Conservation (phyloP, 2,113 vertebrate species). For the Micromys minutus region DNA sequence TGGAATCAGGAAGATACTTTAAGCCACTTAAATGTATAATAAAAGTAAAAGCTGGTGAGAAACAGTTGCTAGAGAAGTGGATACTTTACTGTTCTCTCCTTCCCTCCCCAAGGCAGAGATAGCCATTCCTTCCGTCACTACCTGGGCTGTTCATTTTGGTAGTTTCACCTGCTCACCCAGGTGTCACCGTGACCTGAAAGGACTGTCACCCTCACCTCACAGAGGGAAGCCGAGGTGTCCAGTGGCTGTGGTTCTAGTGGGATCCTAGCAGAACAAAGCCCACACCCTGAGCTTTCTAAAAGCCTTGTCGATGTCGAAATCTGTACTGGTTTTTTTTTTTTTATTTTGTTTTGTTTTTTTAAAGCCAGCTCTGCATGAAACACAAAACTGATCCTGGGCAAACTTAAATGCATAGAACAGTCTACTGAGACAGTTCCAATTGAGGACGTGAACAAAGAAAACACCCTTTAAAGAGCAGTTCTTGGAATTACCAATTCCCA, state of each 20-base stretch:
- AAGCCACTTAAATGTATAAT: background rate
- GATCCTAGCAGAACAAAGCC: background rate
- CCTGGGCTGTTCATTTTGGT: background rate
- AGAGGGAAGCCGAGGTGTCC: background rate
- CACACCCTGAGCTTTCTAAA: background rate
- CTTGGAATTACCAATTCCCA: slow-evolving; percentile 38
- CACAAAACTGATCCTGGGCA: background rate
- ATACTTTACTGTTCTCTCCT: background rate
- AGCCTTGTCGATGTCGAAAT: background rate
- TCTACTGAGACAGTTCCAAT: slow-evolving; percentile 34
- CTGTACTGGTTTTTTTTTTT: background rate
- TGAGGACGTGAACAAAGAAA: slow-evolving; percentile 54
- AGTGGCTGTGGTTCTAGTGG: background rate
- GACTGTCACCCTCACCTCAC: background rate
- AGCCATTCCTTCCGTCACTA: background rate
- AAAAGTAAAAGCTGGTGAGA: background rate
- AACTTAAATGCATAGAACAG: slow-evolving; percentile 43
- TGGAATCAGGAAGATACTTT: background rate
- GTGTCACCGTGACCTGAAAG: background rate
- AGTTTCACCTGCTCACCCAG: background rate
- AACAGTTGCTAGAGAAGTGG: background rate
- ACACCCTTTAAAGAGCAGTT: slow-evolving; percentile 37
- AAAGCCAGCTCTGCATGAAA: slow-evolving; percentile 20
- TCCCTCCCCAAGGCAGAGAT: background rate
- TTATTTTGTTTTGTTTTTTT: no score